Evolutionary conservation across 2,888 invertebrate species (phyloP), one percentile per base, ranked within the genome.

Genomic region (Ligdia adustata): DNA sequence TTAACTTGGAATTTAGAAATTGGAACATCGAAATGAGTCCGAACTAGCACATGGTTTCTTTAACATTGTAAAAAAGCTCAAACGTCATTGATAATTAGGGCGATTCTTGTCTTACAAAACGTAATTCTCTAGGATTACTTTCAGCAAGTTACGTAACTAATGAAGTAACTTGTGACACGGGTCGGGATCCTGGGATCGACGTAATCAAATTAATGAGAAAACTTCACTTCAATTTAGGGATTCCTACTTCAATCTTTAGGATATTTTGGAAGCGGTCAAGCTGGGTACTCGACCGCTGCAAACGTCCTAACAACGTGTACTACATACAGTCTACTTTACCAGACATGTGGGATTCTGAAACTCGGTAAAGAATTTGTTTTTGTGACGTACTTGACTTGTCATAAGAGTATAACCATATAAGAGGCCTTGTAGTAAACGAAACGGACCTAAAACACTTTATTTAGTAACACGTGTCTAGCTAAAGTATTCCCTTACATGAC

Each of bases 191-290:
- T 78, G 82, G 86, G 85, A 88, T 89, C 86, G 88, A 87, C 86
- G 85, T 88, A 87, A 89, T 88, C 87, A 88, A 88, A 89, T 89
- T 89, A 88, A 89, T 87, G 87, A 88, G 86, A 86, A 88, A 89
- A 89, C 87, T 88, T 89, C 83, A 85, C 86, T 87, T 82, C 84
- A 83, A 86, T 86, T 88, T 87, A 80, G 82, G 81, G 73, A 78
- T 86, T 82, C 83, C 82, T 82, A 79, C 79, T 80, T 81, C 83
- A 86, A 85, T 86, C 85, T 86, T 84, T 80, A 78, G 79, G 76
- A 80, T 85, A 81, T 83, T 60, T 83, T 76, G 82, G 75, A 75
- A 78, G 73, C 79, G 87, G 86, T 86, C 86, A 84, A 85, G 78
- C 79, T 52, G 34, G 41, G 37, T 53, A 62, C 64, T 71, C 64